Percentiles rank a stretch among this genome's conserved stretches.
phyloP scores from a whole-genome alignment of 2,888 invertebrate genomes.

The Volucella inflata region DNA sequence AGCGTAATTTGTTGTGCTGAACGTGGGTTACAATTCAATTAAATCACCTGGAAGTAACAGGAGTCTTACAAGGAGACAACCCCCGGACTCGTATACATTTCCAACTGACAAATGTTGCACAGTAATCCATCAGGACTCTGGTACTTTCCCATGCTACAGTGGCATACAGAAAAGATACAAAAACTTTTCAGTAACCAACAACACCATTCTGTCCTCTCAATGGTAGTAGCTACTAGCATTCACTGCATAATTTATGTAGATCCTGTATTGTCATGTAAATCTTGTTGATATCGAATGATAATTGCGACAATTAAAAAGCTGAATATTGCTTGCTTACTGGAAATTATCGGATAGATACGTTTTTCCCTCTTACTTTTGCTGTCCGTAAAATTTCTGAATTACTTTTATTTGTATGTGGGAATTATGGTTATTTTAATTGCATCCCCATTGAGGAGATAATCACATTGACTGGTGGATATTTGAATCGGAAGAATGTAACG shows the following conservation, averaged over 20 bases:
- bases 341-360: slow-evolving; percentile 51
- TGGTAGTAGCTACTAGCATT: slow-evolving; percentile 9
- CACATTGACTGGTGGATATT: slow-evolving; percentile 49
- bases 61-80: slow-evolving; percentile 29
- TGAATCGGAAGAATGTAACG: slow-evolving; percentile 31
- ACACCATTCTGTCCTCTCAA: neutral
- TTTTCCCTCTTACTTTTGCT: neutral
- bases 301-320: slow-evolving; percentile 74
- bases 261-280: slow-evolving; percentile 77
- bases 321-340: slow-evolving; percentile 73
- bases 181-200: slow-evolving; percentile 3
- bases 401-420: slow-evolving; percentile 23
- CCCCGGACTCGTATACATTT: slow-evolving; percentile 15
- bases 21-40: slow-evolving; percentile 71
- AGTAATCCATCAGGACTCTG: slow-evolving; percentile 50
- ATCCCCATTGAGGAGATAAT: slow-evolving; percentile 73
- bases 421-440: slow-evolving; percentile 56
- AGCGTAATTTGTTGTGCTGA: slow-evolving; percentile 34
- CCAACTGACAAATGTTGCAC: slow-evolving; percentile 23
- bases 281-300: slow-evolving; percentile 77
- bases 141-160: slow-evolving; percentile 54
- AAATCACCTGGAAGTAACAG: slow-evolving; percentile 74
- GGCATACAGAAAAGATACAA: neutral
- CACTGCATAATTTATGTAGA: slow-evolving; percentile 70
- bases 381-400: neutral